Evolutionary conservation across 2,113 vertebrate species (phyloP).

Genomic region (Hiodon alosoides): DNA sequence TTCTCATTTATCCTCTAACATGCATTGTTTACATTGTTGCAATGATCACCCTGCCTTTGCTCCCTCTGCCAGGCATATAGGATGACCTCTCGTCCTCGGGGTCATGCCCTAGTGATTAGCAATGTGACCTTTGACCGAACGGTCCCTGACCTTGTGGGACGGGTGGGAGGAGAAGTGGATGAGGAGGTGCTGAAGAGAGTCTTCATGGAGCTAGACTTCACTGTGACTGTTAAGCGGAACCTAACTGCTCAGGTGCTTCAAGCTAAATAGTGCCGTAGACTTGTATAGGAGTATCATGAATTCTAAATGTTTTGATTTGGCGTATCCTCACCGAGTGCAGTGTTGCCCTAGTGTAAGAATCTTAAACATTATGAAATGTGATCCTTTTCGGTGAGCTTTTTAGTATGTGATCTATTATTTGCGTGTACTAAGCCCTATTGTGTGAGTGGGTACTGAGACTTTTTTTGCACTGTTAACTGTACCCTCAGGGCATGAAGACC

Average conservation of each 20-base stretch:
- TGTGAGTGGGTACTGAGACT: background rate
- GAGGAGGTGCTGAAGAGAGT: slow-evolving; percentile 71
- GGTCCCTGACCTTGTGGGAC: slow-evolving; percentile 73
- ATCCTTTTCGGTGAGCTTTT: too few relatives aligned
- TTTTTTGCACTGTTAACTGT: background rate
- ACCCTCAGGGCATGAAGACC: slow-evolving; percentile 71
- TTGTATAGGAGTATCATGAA: too few relatives aligned
- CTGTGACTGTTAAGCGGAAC: slow-evolving; percentile 63
- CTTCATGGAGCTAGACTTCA: slow-evolving; percentile 79
- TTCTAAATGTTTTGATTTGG: too few relatives aligned
- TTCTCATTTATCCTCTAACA: background rate
- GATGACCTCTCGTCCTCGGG: slow-evolving; percentile 76
- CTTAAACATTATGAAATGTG: too few relatives aligned
- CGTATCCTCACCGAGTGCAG: too few relatives aligned
- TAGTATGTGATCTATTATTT: too few relatives aligned
- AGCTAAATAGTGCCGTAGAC: too few relatives aligned
- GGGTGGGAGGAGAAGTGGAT: slow-evolving; percentile 87
- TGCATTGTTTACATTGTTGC: background rate
- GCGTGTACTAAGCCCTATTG: background rate
- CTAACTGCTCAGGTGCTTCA: slow-evolving; percentile 73
- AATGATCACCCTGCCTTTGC: background rate
- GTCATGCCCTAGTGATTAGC: slow-evolving; percentile 84
- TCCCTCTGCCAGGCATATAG: slow-evolving; percentile 73
- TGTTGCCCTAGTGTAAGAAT: too few relatives aligned
- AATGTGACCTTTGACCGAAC: slow-evolving; percentile 76